Base-by-base conservation (phyloP, 2,888 invertebrate species). In the Callimorpha dominula region DNA sequence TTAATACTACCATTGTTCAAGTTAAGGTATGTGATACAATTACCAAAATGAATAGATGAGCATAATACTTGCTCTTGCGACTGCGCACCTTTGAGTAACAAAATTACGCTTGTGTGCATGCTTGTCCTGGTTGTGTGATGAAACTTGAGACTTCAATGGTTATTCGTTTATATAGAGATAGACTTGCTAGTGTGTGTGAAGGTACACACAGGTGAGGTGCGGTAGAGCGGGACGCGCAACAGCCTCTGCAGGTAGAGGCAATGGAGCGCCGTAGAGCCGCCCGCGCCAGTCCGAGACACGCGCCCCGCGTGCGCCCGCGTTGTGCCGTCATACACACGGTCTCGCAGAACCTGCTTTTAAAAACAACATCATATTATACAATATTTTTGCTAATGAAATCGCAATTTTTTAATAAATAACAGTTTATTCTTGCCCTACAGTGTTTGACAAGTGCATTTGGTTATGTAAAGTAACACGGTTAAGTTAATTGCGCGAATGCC, bases 401-500 rank as follows among this genome's bases (percentile, higher is more conserved):
- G 65, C 70, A 73, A 76, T 73, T 72, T 70, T 71, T 57, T 65
- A 63, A 70, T 68, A 52, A 43, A 65, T 77, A 70, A 75, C 73
- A 72, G 71, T 72, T 75, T n/a, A 63, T 52, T 14, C 64, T 79
- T 75, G 71, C 77, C n/a, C 20, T 40, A 73, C 73, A 83, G 84
- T 87, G 84, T 80, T 73, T 69, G 49, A 78, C 71, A 77, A 87
- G 89, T 89, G 88, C 72, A 79, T 82, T 80, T 69, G 20, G 76
- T 73, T 68, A 64, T 75, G 78, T 50, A 74, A 76, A 83, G 82
- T 77, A 84, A 75, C 78, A 74, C 85, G 83, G 84, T 85, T 79
- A 78, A 85, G 81, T 85, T 93, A 91, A 93, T 93, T 92, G 93
- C 91, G 94, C 94, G 93, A 94, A 94, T 94, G 93, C 94, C 94